Percentiles rank a stretch among this genome's conserved stretches.
phyloP scores from a whole-genome alignment of 1,140 invertebrate species.

The Drosophila willistoni region DNA sequence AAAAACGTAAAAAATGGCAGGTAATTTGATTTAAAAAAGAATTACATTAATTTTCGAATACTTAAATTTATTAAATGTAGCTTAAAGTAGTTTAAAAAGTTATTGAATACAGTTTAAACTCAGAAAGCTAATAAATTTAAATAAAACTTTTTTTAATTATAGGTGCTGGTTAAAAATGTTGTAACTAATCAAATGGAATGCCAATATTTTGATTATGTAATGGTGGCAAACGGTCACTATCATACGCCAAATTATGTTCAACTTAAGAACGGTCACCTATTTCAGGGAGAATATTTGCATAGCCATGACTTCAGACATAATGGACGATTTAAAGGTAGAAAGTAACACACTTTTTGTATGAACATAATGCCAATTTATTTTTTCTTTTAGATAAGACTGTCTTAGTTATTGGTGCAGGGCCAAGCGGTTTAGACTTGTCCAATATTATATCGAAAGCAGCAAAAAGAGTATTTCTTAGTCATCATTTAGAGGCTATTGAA shows the following conservation, averaged over 20 bases:
- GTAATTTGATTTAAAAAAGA: conserved; percentile 38
- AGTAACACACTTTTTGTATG: too few species aligned
- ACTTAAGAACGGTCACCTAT: conserved; percentile 87
- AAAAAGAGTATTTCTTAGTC: conserved; percentile 87
- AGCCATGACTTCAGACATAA: conserved; percentile 93
- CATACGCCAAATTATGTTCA: conserved; percentile 87
- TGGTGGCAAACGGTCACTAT: conserved; percentile 94
- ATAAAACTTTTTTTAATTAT: not conserved
- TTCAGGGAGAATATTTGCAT: conserved; percentile 89
- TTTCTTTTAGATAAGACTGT: conserved; percentile 84
- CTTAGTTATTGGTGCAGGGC: conserved; percentile 93
- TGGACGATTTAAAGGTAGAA: conserved; percentile 85
- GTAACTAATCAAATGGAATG: conserved; percentile 83
- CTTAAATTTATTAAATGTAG: too few species aligned
- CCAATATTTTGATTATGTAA: conserved; percentile 90
- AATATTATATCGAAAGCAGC: conserved; percentile 89
- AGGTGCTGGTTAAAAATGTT: conserved; percentile 85
- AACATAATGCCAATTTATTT: too few species aligned
- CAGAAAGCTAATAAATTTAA: too few species aligned
- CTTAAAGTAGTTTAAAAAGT: too few species aligned
- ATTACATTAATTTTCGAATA: too few species aligned
- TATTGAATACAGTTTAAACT: too few species aligned
- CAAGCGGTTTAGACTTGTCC: conserved; percentile 93
- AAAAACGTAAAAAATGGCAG: conserved; percentile 66
- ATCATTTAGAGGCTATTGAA: conserved; percentile 86